Percentiles rank a stretch among this genome's conserved stretches.
Conservation (phyloP, 92 coral and sea anemone species). For the Porites evermanni region DNA sequence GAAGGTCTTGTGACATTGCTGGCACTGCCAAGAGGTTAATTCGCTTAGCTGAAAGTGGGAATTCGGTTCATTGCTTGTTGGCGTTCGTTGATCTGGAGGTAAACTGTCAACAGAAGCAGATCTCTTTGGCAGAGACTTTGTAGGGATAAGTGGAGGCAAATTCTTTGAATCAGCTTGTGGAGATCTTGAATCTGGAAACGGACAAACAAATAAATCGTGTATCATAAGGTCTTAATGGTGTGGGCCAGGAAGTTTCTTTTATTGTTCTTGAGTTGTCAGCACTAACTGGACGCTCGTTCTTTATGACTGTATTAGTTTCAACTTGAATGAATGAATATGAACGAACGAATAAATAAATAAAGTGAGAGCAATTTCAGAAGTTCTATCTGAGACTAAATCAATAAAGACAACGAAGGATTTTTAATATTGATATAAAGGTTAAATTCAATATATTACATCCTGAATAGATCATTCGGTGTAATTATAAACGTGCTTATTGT, state of each 20-base stretch:
- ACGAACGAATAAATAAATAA: no score
- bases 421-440: no score
- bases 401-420: neutral
- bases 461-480: no score
- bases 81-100: neutral
- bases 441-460: no score
- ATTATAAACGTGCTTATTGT: no score
- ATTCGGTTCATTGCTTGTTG: conserved; percentile 12
- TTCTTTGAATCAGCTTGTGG: conserved; percentile 3
- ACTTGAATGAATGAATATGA: no score
- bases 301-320: no score
- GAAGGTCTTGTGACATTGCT: conserved; percentile 90
- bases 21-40: conserved; percentile 76
- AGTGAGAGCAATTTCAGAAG: no score
- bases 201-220: no score
- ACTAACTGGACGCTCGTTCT: no score
- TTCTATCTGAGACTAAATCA: no score
- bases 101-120: conserved; percentile 13
- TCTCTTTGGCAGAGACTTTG: conserved; percentile 6
- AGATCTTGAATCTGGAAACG: conserved; percentile 4
- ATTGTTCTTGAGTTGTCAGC: no score
- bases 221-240: neutral
- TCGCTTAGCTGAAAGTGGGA: conserved; percentile 19
- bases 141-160: conserved; percentile 33
- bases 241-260: neutral